Evolutionary conservation across 2,113 vertebrate genomes (phyloP).

Genomic region (Amphiprion percula): DNA sequence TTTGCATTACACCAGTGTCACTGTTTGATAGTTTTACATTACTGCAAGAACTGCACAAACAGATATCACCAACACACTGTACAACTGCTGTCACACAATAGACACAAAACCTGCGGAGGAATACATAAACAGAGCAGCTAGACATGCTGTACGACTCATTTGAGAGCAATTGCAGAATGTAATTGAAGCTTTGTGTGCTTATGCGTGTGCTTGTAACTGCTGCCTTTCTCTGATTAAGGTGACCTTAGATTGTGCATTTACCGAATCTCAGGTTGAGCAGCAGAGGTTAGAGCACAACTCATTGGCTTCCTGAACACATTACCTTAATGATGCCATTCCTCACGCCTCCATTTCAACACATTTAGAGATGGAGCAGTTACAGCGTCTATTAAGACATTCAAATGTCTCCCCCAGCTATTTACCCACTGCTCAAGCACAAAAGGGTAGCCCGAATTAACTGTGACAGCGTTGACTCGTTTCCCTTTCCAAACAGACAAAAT

Average conservation of each 20-base stretch:
- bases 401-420: constrained; percentile 77
- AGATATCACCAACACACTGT: constrained; percentile 34
- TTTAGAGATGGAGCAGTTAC: constrained; percentile 69
- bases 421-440: constrained; percentile 61
- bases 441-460: constrained; percentile 62
- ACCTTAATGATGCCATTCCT: constrained; percentile 79
- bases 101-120: constrained; percentile 41
- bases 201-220: constrained; percentile 54
- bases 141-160: constrained; percentile 58
- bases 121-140: constrained; percentile 56
- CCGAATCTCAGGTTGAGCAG: constrained; percentile 65
- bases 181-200: constrained; percentile 63
- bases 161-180: constrained; percentile 61
- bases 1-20: constrained; percentile 40
- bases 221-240: constrained; percentile 71
- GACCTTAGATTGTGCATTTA: constrained; percentile 73
- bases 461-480: constrained; percentile 60
- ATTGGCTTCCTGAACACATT: constrained; percentile 78
- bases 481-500: constrained; percentile 68
- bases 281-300: constrained; percentile 72
- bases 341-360: constrained; percentile 70
- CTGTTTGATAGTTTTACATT: constrained; percentile 28
- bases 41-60: constrained; percentile 38
- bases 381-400: constrained; percentile 75
- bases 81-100: constrained; percentile 39